Evolutionary conservation across 2,797 vertebrate genomes (phyloP), one percentile per base, ranked within the genome.

Genomic region (Toxotes lorentzi): DNA sequence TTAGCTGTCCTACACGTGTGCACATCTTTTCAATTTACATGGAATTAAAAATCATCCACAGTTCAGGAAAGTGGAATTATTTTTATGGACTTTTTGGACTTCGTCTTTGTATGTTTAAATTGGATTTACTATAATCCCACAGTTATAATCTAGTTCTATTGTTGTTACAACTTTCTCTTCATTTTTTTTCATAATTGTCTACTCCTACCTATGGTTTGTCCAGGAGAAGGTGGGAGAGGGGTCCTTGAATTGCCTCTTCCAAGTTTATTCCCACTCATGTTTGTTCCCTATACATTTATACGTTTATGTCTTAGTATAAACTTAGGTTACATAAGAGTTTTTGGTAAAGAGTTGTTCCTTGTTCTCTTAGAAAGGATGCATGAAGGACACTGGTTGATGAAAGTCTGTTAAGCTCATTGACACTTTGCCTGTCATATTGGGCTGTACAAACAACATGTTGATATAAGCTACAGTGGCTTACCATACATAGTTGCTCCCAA

Each of bases 91-190:
- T 23, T 62, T 53, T 48, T 59, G 58, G 45, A 16, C 4, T 50
- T 40, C 12, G n/a, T 59, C 11, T 41, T 62, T 32, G 47, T 60
- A 58, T 30, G 48, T 57, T 27, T 35, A 47, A 68, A 76, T 47
- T 68, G 47, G 11, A 43, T 70, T 47, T 38, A 38, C 30, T 24
- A 59, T 48, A 70, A 59, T 59, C 66, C 66, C 40, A 45, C 40
- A 21, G 19, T 45, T 63, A 21, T 61, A 45, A 61, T 61, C 27
- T 68, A 23, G 21, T 67, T 34, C 35, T 43, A 41, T 34, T 66
- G 34, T 43, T 67, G 45, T 41, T 50, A 14, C 7, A 41, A 41
- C 23, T 16, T 70, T 60, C 16, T 40, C 10, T 59, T 60, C 1
- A 4, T 30, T 38, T 40, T 38, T 30, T 58, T 16, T 14, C 16